These are phyloP conservation scores for Percopsis transmontana DNA, from an alignment of 2,113 vertebrate species.

Conservation along the genomic window DNA sequence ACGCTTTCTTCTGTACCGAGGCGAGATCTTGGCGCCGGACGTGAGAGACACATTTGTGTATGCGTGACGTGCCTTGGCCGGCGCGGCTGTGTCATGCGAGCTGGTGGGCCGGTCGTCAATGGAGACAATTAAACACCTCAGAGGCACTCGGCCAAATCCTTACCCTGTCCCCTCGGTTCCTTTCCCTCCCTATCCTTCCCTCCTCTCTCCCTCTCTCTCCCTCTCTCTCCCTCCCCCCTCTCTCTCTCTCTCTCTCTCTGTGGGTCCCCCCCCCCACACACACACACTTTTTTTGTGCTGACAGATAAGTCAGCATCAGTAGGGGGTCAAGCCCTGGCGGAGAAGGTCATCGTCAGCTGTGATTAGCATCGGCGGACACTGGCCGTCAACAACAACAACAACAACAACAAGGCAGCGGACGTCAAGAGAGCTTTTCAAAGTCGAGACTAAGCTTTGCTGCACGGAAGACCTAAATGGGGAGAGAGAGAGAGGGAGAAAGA, in stretches of 20 bases:
- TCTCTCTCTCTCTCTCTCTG: constrained; percentile 1
- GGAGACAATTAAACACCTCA: constrained; percentile 78
- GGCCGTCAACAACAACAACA: constrained; percentile 62
- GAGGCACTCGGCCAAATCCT: constrained; percentile 71
- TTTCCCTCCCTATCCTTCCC: constrained; percentile 9
- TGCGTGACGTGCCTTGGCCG: constrained; percentile 64
- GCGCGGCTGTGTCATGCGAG: constrained; percentile 67
- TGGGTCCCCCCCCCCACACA: too few species aligned
- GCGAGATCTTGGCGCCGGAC: not conserved
- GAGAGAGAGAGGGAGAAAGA: too few species aligned
- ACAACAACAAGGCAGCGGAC: constrained; percentile 54
- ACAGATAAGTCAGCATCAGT: constrained; percentile 65
- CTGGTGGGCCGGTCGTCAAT: constrained; percentile 75
- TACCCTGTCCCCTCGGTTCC: constrained; percentile 47
- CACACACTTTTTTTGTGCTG: constrained; percentile 15
- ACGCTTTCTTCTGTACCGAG: not conserved
- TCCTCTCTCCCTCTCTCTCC: constrained; percentile 2
- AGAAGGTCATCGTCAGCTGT: constrained; percentile 64
- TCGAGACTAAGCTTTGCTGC: not conserved
- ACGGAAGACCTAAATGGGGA: too few species aligned
- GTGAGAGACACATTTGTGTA: constrained; percentile 57
- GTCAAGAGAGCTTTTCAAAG: constrained; percentile 64
- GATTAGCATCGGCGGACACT: constrained; percentile 62
- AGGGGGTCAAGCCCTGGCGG: constrained; percentile 63
- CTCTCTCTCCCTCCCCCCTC: constrained; percentile 16